A percentile compares a stretch with the other conserved stretches of the same genome.
Conservation (phyloP, 2,113 vertebrate species). For the Rhipidura dahli region DNA sequence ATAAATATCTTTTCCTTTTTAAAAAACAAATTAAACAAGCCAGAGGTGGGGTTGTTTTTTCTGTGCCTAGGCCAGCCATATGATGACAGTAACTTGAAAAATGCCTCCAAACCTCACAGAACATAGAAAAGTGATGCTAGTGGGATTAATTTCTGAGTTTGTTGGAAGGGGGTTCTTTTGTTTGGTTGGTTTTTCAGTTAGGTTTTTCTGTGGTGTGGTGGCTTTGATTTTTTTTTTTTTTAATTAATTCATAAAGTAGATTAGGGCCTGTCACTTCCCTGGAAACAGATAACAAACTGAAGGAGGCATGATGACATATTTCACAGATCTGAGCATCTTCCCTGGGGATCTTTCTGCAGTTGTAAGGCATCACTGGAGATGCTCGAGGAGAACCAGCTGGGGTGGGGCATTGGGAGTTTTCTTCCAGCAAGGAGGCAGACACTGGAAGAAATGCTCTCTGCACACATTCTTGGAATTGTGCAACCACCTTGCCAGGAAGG, state of each 20-base stretch:
- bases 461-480: background rate
- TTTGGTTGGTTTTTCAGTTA: background rate
- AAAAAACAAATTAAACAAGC: slow-evolving; percentile 7
- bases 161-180: rapidly evolving
- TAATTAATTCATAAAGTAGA: background rate
- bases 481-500: background rate
- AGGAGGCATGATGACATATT: background rate
- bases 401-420: background rate
- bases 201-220: background rate
- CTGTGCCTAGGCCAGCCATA: background rate
- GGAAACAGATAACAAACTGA: background rate
- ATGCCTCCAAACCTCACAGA: background rate
- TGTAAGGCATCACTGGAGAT: background rate
- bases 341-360: background rate
- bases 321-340: background rate
- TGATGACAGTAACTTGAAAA: background rate
- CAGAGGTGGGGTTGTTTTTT: background rate
- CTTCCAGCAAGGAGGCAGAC: background rate
- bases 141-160: background rate
- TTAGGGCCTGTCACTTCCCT: background rate
- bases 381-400: background rate
- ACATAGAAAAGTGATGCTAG: background rate
- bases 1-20: slow-evolving; percentile 34
- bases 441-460: background rate
- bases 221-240: background rate